Percentiles rank a stretch among this genome's conserved stretches.
Conservation (phyloP, 1,140 invertebrate genomes). For the Drosophila guanche region DNA sequence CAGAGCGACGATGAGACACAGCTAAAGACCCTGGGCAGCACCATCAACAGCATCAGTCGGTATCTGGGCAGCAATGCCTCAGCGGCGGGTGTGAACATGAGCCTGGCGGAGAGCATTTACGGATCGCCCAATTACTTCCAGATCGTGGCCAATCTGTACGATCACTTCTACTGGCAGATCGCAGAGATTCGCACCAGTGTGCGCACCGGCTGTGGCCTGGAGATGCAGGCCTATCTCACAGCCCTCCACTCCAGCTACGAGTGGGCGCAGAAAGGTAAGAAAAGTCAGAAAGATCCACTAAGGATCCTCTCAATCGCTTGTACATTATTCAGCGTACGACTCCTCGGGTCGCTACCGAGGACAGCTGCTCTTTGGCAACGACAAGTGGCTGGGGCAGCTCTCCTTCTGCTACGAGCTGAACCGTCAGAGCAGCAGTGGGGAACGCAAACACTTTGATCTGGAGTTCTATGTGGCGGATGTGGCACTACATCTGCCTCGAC, state of each 20-base stretch:
- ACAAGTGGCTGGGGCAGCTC: slow-evolving; percentile 91
- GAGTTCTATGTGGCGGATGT: slow-evolving; percentile 75
- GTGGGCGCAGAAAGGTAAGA: slow-evolving; percentile 79
- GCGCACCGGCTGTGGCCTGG: slow-evolving; percentile 66
- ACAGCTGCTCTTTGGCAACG: slow-evolving; percentile 91
- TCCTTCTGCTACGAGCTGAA: slow-evolving; percentile 78
- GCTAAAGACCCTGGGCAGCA: slow-evolving; percentile 63
- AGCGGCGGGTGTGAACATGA: slow-evolving; percentile 28
- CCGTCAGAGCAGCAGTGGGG: slow-evolving; percentile 47
- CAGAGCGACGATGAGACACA: slow-evolving; percentile 68
- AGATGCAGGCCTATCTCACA: slow-evolving; percentile 78
- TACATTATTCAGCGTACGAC: slow-evolving; percentile 87
- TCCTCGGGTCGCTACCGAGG: slow-evolving; percentile 92
- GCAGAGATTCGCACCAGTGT: slow-evolving; percentile 74
- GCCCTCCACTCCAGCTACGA: slow-evolving; percentile 71
- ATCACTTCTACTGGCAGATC: slow-evolving; percentile 81
- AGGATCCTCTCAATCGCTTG: background rate
- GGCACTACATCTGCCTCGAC: slow-evolving; percentile 46
- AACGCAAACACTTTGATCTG: slow-evolving; percentile 76
- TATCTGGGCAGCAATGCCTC: slow-evolving; percentile 48
- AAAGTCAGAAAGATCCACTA: rapidly evolving
- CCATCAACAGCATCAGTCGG: slow-evolving; percentile 72
- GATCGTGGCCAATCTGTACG: slow-evolving; percentile 79
- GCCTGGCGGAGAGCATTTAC: slow-evolving; percentile 66
- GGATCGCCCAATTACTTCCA: slow-evolving; percentile 73